Percentiles rank a stretch among this genome's conserved stretches.
phyloP scores from a whole-genome alignment of 2,113 vertebrate species.

The Mus spicilegus region DNA sequence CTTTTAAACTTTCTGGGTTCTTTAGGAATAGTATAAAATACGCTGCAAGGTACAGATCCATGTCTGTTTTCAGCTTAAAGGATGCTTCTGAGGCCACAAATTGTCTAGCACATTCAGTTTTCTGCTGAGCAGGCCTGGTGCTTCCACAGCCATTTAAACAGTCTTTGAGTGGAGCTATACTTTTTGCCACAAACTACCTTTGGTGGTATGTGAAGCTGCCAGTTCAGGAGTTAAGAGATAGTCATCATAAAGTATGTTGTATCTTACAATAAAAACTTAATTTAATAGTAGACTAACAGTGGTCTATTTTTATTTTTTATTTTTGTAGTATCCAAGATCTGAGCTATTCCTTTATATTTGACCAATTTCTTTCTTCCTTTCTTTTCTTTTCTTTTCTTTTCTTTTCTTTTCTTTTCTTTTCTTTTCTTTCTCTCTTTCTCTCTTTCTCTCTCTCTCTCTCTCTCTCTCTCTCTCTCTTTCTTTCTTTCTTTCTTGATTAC shows the following conservation, averaged over 20 bases:
- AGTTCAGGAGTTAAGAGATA: background rate
- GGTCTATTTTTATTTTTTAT: background rate
- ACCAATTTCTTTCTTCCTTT: background rate
- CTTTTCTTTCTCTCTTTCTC: no score
- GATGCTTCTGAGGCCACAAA: background rate
- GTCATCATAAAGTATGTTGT: background rate
- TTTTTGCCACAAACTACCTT: background rate
- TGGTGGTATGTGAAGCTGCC: background rate
- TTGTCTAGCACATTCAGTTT: background rate
- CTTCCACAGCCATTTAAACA: background rate
- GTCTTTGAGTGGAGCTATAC: background rate
- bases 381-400: background rate
- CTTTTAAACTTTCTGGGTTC: background rate
- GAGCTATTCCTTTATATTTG: background rate
- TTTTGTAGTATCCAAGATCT: background rate
- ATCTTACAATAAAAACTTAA: constrained; percentile 28
- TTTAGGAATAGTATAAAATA: background rate
- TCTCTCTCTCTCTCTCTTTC: no score
- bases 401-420: background rate
- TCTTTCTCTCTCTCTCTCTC: no score
- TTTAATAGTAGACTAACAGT: background rate
- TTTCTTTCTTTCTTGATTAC: no score
- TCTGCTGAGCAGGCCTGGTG: background rate
- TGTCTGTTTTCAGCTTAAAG: background rate
- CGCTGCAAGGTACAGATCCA: background rate